Percentiles rank a stretch among this genome's conserved stretches.
Evolutionary conservation across 1,140 invertebrate species (phyloP).

Genomic region (Drosophila orosa): DNA sequence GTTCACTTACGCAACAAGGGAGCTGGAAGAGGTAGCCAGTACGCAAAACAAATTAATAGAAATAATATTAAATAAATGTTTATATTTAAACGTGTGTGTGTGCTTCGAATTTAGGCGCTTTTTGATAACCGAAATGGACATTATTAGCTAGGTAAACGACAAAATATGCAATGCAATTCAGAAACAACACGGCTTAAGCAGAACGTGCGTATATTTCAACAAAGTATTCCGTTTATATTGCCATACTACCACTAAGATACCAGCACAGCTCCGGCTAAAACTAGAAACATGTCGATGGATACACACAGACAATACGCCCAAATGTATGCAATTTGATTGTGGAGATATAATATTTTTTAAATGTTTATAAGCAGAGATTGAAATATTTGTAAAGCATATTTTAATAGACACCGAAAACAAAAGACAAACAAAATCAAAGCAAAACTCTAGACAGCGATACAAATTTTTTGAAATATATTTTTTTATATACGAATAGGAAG

Average conservation of each 20-base stretch:
- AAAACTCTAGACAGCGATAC: slow-evolving; percentile 46
- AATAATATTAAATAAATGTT: slow-evolving; percentile 23
- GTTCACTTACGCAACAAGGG: slow-evolving; percentile 42
- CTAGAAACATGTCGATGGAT: slow-evolving; percentile 42
- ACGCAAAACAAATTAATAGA: slow-evolving; percentile 21
- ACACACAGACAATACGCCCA: slow-evolving; percentile 79
- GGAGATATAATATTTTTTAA: slow-evolving; percentile 76
- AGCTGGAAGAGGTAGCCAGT: slow-evolving; percentile 9
- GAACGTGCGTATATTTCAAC: slow-evolving; percentile 20
- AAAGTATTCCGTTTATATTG: slow-evolving; percentile 52
- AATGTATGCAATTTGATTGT: slow-evolving; percentile 77
- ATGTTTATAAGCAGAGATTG: slow-evolving; percentile 72
- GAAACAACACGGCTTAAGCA: slow-evolving; percentile 42
- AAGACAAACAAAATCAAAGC: slow-evolving; percentile 19
- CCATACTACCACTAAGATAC: slow-evolving; percentile 27
- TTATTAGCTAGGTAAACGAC: slow-evolving; percentile 70
- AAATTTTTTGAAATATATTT: slow-evolving; percentile 77
- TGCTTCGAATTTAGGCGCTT: slow-evolving; percentile 62
- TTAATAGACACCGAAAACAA: slow-evolving; percentile 68
- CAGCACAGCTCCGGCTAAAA: slow-evolving; percentile 49
- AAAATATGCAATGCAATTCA: slow-evolving; percentile 61
- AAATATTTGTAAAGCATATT: slow-evolving; percentile 77
- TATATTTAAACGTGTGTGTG: slow-evolving; percentile 35
- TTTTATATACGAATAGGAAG: slow-evolving; percentile 55
- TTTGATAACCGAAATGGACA: slow-evolving; percentile 68